Evolutionary conservation across 2,113 vertebrate species (phyloP), one percentile per base, ranked within the genome.

Genomic region (Henicopernis longicauda): DNA sequence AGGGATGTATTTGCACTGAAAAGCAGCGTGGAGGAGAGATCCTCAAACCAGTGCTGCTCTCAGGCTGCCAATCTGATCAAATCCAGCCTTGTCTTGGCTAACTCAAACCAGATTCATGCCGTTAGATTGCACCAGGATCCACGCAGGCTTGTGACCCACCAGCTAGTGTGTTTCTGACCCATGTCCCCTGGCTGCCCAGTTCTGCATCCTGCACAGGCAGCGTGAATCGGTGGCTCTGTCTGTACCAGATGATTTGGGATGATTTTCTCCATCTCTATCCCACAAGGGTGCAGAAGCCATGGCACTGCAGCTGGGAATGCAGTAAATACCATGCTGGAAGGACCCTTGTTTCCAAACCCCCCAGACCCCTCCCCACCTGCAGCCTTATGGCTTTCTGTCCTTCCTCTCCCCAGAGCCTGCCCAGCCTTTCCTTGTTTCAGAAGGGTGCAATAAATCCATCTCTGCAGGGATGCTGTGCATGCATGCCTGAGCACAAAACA

Each of bases 51-150:
- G 32, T 18, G 38, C 38, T 36, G 82, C 31, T 72, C 57, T 44
- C 38, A 16, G 57, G 26, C 38, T 62, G n/a, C 69, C 25, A 4
- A 1, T 3, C 21, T 8, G 38, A 14, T 27, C 42, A n/a, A 18
- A 29, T 4, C 85, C 85, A 61, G 55, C 45, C 63, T 58, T 67
- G 44, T 25, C 26, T 32, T 19, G 45, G 45, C 27, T 36, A 27
- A 13, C 21, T 59, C 73, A 16, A 20, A 52, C 13, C 3, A 3
- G 17, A 16, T 20, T 21, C 26, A 2, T 19, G n/a, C 52, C 0
- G 1, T 40, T 16, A 34, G 52, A 8, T 22, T 29, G 50, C 44
- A 32, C 71, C 49, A 3, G 5, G 10, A 10, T 14, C 27, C 19
- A 34, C 2, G 2, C 0, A 4, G 61, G 62, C 52, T 77, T n/a